These are phyloP conservation scores for Nothocercus nigrocapillus DNA, from an alignment of 2,113 vertebrate genomes.

Conservation along the genomic window DNA sequence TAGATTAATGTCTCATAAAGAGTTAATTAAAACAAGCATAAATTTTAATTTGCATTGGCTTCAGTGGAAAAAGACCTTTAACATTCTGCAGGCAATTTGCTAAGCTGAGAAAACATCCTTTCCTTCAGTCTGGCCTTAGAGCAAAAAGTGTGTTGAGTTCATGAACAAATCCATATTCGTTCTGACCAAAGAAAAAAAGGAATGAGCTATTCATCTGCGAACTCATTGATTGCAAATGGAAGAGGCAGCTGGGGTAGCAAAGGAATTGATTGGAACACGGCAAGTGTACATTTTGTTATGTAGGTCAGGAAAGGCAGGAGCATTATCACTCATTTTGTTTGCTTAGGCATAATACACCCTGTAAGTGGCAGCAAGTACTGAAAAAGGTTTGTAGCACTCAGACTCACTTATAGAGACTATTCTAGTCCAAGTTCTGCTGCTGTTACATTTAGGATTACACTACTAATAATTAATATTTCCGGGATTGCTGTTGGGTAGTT, in stretches of 20 bases:
- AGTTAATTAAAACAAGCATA: background rate
- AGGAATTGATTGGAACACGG: background rate
- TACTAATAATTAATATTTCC: background rate
- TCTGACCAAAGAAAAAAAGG: background rate
- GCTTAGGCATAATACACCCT: background rate
- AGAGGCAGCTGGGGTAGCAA: background rate
- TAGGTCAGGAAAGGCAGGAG: slow-evolving; percentile 6
- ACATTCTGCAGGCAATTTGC: background rate
- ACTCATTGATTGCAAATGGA: slow-evolving; percentile 35
- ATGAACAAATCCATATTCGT: slow-evolving; percentile 46
- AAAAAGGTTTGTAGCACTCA: background rate
- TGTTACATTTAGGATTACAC: background rate
- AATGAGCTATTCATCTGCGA: background rate
- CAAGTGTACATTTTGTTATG: background rate
- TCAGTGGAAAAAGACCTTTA: background rate
- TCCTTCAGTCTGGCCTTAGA: background rate
- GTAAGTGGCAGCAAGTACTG: background rate
- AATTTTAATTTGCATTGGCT: fast-evolving
- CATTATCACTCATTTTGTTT: slow-evolving; percentile 32
- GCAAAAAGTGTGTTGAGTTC: background rate
- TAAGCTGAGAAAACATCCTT: background rate
- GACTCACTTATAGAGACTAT: background rate
- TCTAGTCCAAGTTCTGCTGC: background rate
- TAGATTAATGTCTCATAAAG: background rate
- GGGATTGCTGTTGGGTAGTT: background rate